phyloP scores from a whole-genome alignment of 2,797 vertebrate species.

The Alectoris magna region DNA sequence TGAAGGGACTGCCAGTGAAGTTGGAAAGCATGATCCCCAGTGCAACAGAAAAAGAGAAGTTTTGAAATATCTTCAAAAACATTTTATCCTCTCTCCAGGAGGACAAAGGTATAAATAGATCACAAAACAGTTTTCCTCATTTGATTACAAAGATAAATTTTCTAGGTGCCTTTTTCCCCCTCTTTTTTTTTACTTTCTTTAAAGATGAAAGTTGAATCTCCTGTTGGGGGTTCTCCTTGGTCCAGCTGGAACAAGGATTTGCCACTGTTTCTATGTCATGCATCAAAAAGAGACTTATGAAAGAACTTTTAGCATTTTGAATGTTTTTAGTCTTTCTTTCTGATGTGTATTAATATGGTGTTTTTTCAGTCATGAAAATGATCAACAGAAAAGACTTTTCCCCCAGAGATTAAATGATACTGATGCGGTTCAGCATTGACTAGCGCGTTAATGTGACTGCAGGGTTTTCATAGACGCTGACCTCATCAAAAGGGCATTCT shows the following conservation, averaged over 20 bases:
- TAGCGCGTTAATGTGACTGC: background rate
- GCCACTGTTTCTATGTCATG: background rate
- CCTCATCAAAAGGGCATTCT: background rate
- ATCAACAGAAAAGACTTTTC: background rate
- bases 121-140: background rate
- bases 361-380: background rate
- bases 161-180: slow-evolving; percentile 3
- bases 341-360: background rate
- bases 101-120: slow-evolving; percentile 13
- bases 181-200: background rate
- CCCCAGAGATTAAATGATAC: background rate
- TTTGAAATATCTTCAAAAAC: slow-evolving; percentile 6
- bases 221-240: background rate
- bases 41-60: background rate
- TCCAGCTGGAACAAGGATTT: background rate
- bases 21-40: background rate
- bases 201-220: background rate
- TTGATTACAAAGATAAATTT: background rate
- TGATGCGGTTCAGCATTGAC: background rate
- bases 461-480: background rate
- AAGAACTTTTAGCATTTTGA: background rate
- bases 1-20: background rate
- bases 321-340: background rate
- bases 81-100: background rate
- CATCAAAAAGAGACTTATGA: background rate